These are phyloP conservation scores for Semnornis frantzii DNA, from an alignment of 2,113 vertebrate genomes.

Conservation along the genomic window DNA sequence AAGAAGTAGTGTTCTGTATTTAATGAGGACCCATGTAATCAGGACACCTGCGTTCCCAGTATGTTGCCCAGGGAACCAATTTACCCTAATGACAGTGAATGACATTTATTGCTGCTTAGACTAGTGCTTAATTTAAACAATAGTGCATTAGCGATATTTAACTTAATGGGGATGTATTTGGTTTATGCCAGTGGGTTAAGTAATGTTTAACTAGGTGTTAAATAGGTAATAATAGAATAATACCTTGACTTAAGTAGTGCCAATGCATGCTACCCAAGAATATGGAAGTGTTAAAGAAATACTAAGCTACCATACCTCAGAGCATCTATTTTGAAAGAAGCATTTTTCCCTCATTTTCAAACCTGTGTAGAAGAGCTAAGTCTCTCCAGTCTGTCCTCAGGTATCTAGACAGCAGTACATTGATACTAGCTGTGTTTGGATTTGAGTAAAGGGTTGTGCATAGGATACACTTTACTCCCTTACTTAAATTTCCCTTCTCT, in stretches of 20 bases:
- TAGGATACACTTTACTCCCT: neutral
- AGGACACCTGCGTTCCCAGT: conserved; percentile 50
- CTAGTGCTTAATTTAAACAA: conserved; percentile 68
- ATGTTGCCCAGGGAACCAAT: conserved; percentile 71
- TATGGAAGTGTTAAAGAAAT: neutral
- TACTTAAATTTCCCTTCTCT: neutral
- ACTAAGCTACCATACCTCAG: neutral
- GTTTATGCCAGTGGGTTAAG: conserved; percentile 64
- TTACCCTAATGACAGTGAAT: conserved; percentile 72
- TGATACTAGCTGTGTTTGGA: neutral
- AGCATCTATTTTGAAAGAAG: neutral
- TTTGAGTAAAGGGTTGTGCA: neutral
- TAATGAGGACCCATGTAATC: conserved; percentile 56
- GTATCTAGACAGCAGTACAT: neutral
- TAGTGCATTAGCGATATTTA: conserved; percentile 55
- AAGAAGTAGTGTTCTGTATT: conserved; percentile 21
- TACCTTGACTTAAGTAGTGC: conserved; percentile 21
- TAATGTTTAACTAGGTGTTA: conserved; percentile 70
- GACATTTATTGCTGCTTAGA: conserved; percentile 61
- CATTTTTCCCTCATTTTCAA: neutral
- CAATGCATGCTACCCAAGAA: conserved; percentile 26
- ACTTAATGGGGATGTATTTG: conserved; percentile 52
- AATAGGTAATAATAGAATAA: conserved; percentile 65
- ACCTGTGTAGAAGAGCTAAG: neutral
- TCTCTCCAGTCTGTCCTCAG: neutral